phyloP scores from a whole-genome alignment of 2,888 invertebrate genomes.

The Choristoneura rosaceana region DNA sequence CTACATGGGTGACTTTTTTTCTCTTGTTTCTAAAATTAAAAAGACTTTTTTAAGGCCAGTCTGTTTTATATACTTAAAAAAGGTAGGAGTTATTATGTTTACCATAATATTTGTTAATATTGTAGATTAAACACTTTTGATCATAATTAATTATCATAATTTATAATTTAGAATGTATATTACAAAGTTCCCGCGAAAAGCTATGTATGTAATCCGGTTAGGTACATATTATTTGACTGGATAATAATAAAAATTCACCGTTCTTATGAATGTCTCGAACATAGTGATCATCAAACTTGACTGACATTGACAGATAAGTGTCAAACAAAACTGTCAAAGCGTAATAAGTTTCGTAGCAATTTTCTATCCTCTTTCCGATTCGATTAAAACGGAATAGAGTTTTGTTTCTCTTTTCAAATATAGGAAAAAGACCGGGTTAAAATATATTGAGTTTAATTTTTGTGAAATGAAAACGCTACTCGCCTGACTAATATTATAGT shows the following conservation, averaged over 20 bases:
- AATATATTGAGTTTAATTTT: not conserved
- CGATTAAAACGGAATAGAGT: too few species aligned
- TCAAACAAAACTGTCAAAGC: not conserved
- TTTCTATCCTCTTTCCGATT: too few species aligned
- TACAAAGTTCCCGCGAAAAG: not conserved
- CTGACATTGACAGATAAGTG: conserved; percentile 15
- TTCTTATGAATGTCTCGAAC: not conserved
- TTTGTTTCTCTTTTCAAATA: conserved; percentile 6
- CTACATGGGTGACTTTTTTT: conserved; percentile 79
- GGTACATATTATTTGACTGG: not conserved
- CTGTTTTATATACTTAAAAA: conserved; percentile 49
- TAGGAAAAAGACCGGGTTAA: conserved; percentile 3
- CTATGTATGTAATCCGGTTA: not conserved
- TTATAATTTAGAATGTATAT: not conserved
- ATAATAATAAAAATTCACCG: not conserved
- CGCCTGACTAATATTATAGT: not conserved
- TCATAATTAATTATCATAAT: not conserved
- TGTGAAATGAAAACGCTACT: not conserved
- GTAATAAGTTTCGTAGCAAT: too few species aligned
- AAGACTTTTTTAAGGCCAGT: conserved; percentile 62
- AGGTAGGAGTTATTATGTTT: not conserved
- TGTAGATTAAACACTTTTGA: not conserved
- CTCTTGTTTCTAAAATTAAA: conserved; percentile 83
- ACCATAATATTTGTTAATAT: not conserved
- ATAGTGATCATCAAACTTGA: not conserved